Conservation (phyloP, 2,113 vertebrate genomes). For the Tympanuchus pallidicinctus region DNA sequence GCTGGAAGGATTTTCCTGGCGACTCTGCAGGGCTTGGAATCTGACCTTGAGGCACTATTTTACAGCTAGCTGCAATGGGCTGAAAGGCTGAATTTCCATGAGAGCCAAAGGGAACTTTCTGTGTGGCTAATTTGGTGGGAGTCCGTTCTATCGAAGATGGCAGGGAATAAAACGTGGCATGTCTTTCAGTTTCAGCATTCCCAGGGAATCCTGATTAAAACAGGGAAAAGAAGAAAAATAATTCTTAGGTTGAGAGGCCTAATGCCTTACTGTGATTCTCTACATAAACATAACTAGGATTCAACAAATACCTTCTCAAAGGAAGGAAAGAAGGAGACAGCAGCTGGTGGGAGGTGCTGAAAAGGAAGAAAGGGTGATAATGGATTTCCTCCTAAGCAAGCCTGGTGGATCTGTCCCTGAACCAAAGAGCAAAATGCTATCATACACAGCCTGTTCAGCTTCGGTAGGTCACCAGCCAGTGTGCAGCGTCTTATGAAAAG, state of each 20-base stretch:
- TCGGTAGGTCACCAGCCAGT: neutral
- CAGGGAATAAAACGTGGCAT: conserved; percentile 79
- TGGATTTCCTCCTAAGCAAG: neutral
- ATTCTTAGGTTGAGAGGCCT: conserved; percentile 50
- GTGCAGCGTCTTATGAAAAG: neutral
- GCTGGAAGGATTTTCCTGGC: conserved; percentile 97
- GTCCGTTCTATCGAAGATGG: conserved; percentile 88
- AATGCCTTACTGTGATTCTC: conserved; percentile 21
- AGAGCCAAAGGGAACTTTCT: conserved; percentile 91
- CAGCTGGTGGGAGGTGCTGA: neutral
- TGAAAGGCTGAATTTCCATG: conserved; percentile 98
- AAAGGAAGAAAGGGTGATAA: neutral
- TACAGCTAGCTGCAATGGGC: conserved; percentile 97
- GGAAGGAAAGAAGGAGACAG: neutral
- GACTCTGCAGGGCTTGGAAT: conserved; percentile 90
- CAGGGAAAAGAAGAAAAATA: conserved; percentile 64
- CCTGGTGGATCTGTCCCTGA: neutral
- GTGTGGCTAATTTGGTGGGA: conserved; percentile 87
- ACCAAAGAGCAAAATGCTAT: neutral
- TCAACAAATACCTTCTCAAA: neutral
- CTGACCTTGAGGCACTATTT: conserved; percentile 93
- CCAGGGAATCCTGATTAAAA: conserved; percentile 81
- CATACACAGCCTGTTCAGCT: neutral
- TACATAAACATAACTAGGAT: neutral
- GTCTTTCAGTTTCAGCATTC: conserved; percentile 82